Conservation (phyloP, 2,797 vertebrate species). For the Enteromius paludinosus region DNA sequence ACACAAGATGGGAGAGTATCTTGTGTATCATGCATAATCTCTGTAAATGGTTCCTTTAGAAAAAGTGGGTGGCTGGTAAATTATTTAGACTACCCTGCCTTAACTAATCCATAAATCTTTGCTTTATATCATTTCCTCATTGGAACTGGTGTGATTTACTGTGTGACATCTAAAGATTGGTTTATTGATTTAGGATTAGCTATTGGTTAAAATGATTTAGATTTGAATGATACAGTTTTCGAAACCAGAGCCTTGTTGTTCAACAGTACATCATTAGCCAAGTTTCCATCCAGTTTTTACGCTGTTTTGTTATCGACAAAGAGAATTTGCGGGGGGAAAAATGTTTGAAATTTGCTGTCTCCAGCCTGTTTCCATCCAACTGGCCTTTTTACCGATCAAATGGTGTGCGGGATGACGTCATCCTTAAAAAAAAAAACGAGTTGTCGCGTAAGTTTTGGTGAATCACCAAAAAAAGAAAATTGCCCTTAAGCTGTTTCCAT, state of each 20-base stretch:
- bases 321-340: too few species aligned
- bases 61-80: conserved; percentile 3
- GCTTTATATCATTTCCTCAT: not conserved
- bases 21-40: not conserved
- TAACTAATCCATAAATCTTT: not conserved
- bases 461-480: too few species aligned
- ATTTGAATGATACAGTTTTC: not conserved
- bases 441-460: too few species aligned
- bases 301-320: too few species aligned
- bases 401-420: too few species aligned
- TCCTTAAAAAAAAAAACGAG: too few species aligned
- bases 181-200: not conserved
- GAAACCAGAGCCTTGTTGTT: not conserved
- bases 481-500: too few species aligned
- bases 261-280: not conserved
- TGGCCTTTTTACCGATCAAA: too few species aligned
- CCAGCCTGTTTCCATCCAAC: too few species aligned
- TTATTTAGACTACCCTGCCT: not conserved
- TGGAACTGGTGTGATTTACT: not conserved
- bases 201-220: not conserved
- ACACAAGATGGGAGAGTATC: not conserved
- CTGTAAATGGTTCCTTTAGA: not conserved
- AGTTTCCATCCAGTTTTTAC: too few species aligned
- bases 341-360: too few species aligned
- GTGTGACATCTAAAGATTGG: not conserved